phyloP scores from a whole-genome alignment of 2,113 vertebrate genomes.

The Eublepharis macularius region DNA sequence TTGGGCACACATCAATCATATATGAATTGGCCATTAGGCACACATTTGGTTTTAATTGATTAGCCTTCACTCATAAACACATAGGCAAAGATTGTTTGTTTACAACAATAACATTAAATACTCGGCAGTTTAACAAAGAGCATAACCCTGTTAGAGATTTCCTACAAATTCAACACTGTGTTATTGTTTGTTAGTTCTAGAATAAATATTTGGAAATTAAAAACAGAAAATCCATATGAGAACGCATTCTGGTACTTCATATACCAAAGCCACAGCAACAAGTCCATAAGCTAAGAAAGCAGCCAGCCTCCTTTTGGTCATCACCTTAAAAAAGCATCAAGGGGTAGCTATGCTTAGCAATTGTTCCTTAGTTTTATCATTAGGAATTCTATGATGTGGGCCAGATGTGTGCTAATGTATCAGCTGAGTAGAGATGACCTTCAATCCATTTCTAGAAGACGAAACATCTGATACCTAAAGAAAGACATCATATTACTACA shows the following conservation, averaged over 20 bases:
- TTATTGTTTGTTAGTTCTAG: slow-evolving; percentile 53
- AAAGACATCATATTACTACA: not conserved
- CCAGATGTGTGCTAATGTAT: not conserved
- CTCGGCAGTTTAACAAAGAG: slow-evolving; percentile 57
- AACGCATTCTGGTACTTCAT: not conserved
- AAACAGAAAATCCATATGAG: slow-evolving; percentile 65
- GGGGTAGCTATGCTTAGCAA: not conserved
- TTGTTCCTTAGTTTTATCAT: not conserved
- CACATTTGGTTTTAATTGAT: slow-evolving; percentile 58
- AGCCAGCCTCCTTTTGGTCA: not conserved
- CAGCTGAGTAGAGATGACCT: not conserved
- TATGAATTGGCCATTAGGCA: slow-evolving; percentile 36
- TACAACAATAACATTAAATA: slow-evolving; percentile 40
- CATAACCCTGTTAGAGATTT: slow-evolving; percentile 45
- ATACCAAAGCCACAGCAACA: not conserved
- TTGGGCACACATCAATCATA: slow-evolving; percentile 26
- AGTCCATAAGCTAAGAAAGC: not conserved
- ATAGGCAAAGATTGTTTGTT: slow-evolving; percentile 56
- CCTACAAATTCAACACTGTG: slow-evolving; percentile 44
- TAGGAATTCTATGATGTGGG: not conserved
- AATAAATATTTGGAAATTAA: slow-evolving; percentile 66
- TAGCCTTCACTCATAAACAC: slow-evolving; percentile 34
- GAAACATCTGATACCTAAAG: not conserved
- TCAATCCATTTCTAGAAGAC: not conserved
- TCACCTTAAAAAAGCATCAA: not conserved